phyloP scores from a whole-genome alignment of 2,797 vertebrate species.

The Xenops minutus region DNA sequence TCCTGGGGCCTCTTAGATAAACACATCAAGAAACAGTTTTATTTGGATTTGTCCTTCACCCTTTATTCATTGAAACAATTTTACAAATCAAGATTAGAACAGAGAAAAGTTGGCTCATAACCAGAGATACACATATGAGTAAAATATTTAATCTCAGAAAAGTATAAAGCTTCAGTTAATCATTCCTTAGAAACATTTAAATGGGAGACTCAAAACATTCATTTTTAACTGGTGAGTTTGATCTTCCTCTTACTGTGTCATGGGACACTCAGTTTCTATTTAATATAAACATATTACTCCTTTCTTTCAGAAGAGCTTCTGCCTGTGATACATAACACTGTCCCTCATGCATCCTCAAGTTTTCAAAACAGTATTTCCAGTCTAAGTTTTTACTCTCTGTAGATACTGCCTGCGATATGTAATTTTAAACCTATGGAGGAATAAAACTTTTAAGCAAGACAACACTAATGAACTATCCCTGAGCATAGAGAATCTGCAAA shows the following conservation, averaged over 20 bases:
- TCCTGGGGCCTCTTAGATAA: conserved; percentile 71
- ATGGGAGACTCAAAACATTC: not conserved
- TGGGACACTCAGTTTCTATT: conserved; percentile 1
- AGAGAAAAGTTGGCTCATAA: conserved; percentile 33
- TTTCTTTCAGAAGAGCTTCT: conserved; percentile 1
- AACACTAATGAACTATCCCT: not conserved
- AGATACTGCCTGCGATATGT: not conserved
- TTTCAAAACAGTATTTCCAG: conserved; percentile 8
- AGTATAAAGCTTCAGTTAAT: conserved; percentile 1
- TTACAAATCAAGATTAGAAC: conserved; percentile 62
- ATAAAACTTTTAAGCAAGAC: not conserved
- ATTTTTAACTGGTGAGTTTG: not conserved
- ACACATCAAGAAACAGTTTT: conserved; percentile 71
- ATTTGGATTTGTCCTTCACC: conserved; percentile 67
- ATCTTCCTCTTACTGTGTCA: not conserved
- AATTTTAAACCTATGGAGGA: not conserved
- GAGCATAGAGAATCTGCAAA: not conserved
- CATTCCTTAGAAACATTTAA: not conserved
- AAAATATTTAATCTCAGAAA: conserved; percentile 12
- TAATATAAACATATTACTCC: conserved; percentile 20
- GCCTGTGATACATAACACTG: not conserved
- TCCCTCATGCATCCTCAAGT: not conserved
- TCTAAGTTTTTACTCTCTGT: not conserved
- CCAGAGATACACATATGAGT: conserved; percentile 21
- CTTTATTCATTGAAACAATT: conserved; percentile 66